Evolutionary conservation across 2,888 invertebrate genomes (phyloP).

Genomic region (Meteorus cinctellus): DNA sequence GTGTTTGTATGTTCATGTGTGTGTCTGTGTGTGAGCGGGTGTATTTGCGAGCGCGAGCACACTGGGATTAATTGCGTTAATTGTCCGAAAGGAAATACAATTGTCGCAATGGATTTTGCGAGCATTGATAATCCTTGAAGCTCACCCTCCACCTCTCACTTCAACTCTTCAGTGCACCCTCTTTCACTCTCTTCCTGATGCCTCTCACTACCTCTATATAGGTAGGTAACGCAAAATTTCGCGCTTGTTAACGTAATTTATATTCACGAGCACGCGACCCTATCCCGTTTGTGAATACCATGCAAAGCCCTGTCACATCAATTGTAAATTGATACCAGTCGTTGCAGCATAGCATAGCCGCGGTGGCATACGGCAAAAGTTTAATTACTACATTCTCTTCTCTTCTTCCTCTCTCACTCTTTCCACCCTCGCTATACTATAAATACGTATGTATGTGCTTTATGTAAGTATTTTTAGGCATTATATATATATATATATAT

Average conservation of each 20-base stretch:
- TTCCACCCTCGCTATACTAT: background rate
- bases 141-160: background rate
- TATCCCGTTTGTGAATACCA: slow-evolving; percentile 23
- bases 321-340: slow-evolving; percentile 55
- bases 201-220: background rate
- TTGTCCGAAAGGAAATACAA: slow-evolving; percentile 38
- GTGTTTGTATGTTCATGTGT: background rate
- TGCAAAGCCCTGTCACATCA: slow-evolving; percentile 50
- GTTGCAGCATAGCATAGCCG: slow-evolving; percentile 35
- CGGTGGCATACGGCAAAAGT: slow-evolving; percentile 44
- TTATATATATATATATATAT: slow-evolving; percentile 31
- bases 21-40: no score
- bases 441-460: slow-evolving; percentile 3
- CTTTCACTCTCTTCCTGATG: background rate
- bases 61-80: slow-evolving; percentile 40
- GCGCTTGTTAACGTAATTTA: slow-evolving; percentile 43
- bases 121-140: slow-evolving; percentile 35
- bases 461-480: background rate
- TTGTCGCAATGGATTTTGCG: slow-evolving; percentile 33
- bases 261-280: slow-evolving; percentile 39
- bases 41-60: background rate
- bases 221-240: slow-evolving; percentile 36
- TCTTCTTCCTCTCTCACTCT: background rate
- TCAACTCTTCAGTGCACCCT: background rate
- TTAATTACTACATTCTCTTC: slow-evolving; percentile 48